Conservation (phyloP, 2,113 vertebrate genomes). For the Periophthalmodon schlosseri region DNA sequence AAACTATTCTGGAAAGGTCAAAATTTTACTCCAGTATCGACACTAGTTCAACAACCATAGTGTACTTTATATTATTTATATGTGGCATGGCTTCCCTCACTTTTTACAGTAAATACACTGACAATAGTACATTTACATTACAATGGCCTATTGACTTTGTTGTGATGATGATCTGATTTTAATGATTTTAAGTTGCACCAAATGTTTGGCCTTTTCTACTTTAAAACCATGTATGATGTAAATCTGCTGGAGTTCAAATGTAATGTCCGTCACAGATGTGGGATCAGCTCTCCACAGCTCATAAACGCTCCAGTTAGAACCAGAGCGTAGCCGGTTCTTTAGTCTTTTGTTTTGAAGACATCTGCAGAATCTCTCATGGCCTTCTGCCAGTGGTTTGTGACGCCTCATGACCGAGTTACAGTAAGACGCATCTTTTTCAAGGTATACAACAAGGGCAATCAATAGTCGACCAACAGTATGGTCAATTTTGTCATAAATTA, state of each 20-base stretch:
- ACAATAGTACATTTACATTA: not conserved
- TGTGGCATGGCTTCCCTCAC: not conserved
- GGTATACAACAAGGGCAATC: no score
- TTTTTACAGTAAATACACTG: not conserved
- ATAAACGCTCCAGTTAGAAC: conserved; percentile 33
- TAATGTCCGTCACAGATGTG: conserved; percentile 57
- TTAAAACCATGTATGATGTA: not conserved
- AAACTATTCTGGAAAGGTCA: not conserved
- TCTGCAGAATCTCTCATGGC: conserved; percentile 20
- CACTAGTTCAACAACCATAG: not conserved
- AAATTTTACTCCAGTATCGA: not conserved
- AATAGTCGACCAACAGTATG: no score
- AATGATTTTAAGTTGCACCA: not conserved
- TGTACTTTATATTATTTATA: not conserved
- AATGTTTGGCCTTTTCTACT: not conserved
- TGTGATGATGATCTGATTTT: not conserved
- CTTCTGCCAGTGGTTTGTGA: not conserved
- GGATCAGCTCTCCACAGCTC: conserved; percentile 36
- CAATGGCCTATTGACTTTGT: not conserved
- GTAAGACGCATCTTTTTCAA: no score
- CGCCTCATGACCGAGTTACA: not conserved
- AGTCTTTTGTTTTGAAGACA: conserved; percentile 28
- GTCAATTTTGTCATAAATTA: no score
- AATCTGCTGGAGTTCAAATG: conserved; percentile 12
- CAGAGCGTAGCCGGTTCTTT: conserved; percentile 15